A percentile compares a stretch with the other conserved stretches of the same genome.
Conservation (phyloP, 2,888 invertebrate genomes). For the Falcaria lacertinaria region DNA sequence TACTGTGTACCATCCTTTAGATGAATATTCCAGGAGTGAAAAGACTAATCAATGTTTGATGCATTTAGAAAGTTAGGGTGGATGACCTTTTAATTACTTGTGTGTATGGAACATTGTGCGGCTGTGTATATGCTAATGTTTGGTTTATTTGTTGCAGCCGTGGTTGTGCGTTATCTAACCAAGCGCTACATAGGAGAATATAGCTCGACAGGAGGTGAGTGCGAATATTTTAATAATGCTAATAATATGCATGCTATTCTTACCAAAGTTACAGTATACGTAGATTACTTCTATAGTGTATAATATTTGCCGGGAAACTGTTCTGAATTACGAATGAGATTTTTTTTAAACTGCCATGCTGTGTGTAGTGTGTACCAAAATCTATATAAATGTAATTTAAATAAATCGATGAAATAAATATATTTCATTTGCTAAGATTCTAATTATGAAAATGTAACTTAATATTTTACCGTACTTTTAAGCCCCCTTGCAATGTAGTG, state of each 20-base stretch:
- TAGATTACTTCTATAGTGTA: no score
- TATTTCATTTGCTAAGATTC: no score
- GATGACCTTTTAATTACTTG: conserved; percentile 56
- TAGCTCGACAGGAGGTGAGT: conserved; percentile 89
- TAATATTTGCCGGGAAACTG: no score
- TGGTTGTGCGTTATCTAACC: conserved; percentile 88
- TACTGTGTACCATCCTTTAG: conserved; percentile 49
- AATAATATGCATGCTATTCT: neutral
- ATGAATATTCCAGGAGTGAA: conserved; percentile 66
- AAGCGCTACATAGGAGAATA: conserved; percentile 90
- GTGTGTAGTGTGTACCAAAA: no score
- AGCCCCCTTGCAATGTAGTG: no score
- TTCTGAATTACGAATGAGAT: no score
- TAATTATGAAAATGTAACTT: no score
- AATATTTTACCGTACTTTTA: no score
- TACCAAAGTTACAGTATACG: neutral
- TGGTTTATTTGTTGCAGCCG: conserved; percentile 82
- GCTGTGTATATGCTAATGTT: conserved; percentile 15
- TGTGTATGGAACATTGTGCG: conserved; percentile 30
- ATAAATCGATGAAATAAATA: no score
- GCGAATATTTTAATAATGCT: conserved; percentile 2
- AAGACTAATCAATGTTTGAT: conserved; percentile 61
- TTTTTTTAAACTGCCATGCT: no score
- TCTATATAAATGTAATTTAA: no score
- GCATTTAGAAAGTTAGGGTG: conserved; percentile 66